Base-by-base conservation (phyloP, 2,888 invertebrate genomes). In the Amphipoea lucens region DNA sequence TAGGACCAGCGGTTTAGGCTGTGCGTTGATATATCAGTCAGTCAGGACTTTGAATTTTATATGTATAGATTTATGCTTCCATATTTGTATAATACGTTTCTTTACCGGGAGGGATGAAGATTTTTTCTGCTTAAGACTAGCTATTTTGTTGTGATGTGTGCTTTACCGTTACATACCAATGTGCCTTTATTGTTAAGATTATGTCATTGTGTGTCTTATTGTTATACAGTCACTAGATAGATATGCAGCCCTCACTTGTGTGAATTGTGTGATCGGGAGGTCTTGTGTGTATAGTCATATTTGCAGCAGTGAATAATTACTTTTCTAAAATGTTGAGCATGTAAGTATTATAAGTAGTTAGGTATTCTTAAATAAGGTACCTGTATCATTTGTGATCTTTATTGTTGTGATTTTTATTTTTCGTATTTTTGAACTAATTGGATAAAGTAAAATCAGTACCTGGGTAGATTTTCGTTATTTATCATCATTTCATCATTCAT, bases 301-400 rank as follows among this genome's bases (percentile, higher is more conserved):
- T 62, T 51, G 60, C 73, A 69, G n/a, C 62, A 62, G 72, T 78
- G 48, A 60, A 48, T 60, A 12, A 23, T 75, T 60, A 54, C 5
- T 48, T 40, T 78, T 54, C 40, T 23, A 85, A 75, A 67, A 84
- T 84, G 84, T 79, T 82, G 65, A 76, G 70, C 71, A 71, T 74
- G 86, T 85, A 76, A 85, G 85, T 80, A 40, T n/a, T n/a, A 11
- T 3, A 29, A n/a, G 17, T 57, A 60, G 40, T 40, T 48, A 48
- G 48, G 48, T 54, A 54, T 23, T 70, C 7, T 12, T 70, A 51
- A 36, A 23, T 36, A 70, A 23, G 36, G 48, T 36, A 54, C 36
- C 2, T 54, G 36, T 12, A 20, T 7, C 4, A 54, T 70, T 54
- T 36, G 7, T 17, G 23, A n/a, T n/a, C 17, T 57, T 23, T 23